Conservation (phyloP, 2,797 vertebrate genomes). For the Lepus townsendii region DNA sequence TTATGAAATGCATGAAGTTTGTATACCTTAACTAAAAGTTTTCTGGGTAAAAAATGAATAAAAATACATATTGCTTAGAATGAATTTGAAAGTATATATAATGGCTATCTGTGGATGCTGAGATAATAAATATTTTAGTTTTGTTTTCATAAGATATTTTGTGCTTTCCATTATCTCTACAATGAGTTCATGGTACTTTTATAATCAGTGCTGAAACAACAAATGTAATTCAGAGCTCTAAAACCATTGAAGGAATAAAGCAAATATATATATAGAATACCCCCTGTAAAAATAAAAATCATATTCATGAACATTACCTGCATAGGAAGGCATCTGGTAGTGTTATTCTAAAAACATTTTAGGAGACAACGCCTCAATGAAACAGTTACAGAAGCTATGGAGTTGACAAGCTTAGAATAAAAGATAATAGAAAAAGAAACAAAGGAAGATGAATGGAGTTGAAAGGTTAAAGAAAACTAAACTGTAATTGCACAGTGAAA, state of each 20-base stretch:
- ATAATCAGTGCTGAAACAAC: not conserved
- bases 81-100: not conserved
- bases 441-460: not conserved
- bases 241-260: not conserved
- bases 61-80: not conserved
- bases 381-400: not conserved
- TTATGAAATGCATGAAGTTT: no score
- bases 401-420: not conserved
- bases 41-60: no score
- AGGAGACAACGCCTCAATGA: not conserved
- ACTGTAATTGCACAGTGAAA: not conserved
- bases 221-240: not conserved
- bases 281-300: not conserved
- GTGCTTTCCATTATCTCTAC: not conserved
- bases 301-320: not conserved
- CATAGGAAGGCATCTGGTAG: not conserved
- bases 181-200: not conserved
- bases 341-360: not conserved
- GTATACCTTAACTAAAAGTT: no score
- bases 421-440: not conserved
- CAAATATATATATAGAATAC: not conserved
- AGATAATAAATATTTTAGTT: not conserved
- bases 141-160: not conserved
- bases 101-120: not conserved
- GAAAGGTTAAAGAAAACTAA: not conserved